A percentile compares a stretch with the other conserved stretches of the same genome.
phyloP scores from a whole-genome alignment of 2,888 invertebrate species.

The Callyntrura sp. region DNA sequence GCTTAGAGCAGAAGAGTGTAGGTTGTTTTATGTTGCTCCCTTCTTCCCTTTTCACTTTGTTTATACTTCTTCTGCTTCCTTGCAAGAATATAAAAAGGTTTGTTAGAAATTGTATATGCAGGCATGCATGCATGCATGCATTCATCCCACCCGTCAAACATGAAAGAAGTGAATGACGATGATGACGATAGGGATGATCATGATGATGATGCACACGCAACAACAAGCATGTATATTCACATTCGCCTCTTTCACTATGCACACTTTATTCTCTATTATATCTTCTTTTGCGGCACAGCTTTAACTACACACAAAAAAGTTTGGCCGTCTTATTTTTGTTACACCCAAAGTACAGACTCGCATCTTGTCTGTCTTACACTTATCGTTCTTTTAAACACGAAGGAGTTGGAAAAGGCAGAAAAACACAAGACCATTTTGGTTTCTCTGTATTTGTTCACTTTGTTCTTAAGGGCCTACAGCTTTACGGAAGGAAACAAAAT shows the following conservation, averaged over 20 bases:
- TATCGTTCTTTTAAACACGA: not conserved
- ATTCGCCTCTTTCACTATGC: not conserved
- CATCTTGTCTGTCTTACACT: not conserved
- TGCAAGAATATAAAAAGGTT: constrained; percentile 12
- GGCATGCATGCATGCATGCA: not conserved
- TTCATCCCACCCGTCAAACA: constrained; percentile 15
- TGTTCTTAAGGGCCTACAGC: not conserved
- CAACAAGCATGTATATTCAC: constrained; percentile 12
- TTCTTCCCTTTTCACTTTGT: constrained; percentile 12
- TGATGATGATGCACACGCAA: constrained; percentile 40
- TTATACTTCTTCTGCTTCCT: not conserved
- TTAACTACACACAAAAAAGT: not conserved
- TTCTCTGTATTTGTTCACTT: constrained; percentile 28
- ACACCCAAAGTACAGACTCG: not conserved
- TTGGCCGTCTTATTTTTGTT: not conserved
- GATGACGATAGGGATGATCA: not conserved
- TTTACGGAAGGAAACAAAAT: not conserved
- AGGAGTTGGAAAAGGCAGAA: not conserved
- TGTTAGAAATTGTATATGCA: not conserved
- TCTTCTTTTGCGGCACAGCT: not conserved
- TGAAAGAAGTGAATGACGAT: not conserved
- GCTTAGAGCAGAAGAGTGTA: not conserved
- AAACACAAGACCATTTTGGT: constrained; percentile 22
- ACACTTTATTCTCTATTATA: constrained; percentile 5
- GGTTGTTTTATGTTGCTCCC: not conserved